Evolutionary conservation across 2,888 invertebrate species (phyloP).

Genomic region (Melieria crassipennis): DNA sequence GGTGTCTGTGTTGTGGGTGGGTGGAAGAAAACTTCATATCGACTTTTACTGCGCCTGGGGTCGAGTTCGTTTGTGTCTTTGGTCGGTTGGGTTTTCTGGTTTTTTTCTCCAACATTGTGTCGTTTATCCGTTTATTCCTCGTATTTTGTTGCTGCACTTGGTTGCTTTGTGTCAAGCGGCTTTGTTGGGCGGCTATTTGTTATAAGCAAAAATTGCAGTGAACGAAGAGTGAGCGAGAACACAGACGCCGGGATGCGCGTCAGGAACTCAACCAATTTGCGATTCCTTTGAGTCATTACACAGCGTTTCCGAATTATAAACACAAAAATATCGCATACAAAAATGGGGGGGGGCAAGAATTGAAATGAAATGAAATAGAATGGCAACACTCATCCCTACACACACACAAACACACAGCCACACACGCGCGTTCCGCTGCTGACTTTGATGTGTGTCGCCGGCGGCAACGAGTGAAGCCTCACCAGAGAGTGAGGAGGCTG

Average conservation of each 20-base stretch:
- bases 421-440: background rate
- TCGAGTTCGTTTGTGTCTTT: no score
- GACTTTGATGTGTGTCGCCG: background rate
- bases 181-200: no score
- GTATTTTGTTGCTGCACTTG: no score
- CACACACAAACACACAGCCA: background rate
- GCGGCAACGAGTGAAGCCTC: background rate
- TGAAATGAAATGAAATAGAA: background rate
- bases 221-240: conserved; percentile 19
- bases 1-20: no score
- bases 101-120: no score
- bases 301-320: conserved; percentile 53
- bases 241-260: conserved; percentile 18
- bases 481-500: no score
- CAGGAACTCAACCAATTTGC: conserved; percentile 58
- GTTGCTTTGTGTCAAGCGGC: no score
- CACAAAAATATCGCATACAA: conserved; percentile 7
- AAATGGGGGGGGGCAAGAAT: background rate
- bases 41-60: no score
- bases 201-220: background rate
- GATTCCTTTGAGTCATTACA: conserved; percentile 63
- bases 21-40: no score
- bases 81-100: no score
- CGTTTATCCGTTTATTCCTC: no score
- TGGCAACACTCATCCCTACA: background rate